Evolutionary conservation across 2,888 invertebrate species (phyloP).

Genomic region (Orthonychiurus folsomi): DNA sequence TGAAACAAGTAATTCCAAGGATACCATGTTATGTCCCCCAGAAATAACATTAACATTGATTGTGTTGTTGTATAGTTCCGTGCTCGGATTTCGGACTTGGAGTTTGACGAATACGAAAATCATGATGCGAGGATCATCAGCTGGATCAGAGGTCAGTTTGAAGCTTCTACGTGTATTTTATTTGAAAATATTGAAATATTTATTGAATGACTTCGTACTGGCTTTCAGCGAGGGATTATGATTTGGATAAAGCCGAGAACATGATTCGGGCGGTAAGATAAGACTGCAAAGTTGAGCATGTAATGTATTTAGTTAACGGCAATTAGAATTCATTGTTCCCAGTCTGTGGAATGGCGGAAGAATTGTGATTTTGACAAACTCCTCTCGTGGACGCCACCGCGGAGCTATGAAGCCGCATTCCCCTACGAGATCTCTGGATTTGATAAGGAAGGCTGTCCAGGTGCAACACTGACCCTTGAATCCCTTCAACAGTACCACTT

Average conservation of each 20-base stretch:
- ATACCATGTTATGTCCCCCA: too few species aligned
- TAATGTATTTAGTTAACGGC: not conserved
- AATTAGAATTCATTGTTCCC: not conserved
- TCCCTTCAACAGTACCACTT: too few species aligned
- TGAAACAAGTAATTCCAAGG: too few species aligned
- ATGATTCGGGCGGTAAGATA: conserved; percentile 9
- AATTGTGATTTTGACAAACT: conserved; percentile 25
- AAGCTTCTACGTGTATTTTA: not conserved
- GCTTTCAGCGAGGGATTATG: conserved; percentile 9
- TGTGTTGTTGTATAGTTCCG: too few species aligned
- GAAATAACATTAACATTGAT: too few species aligned
- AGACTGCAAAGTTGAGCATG: not conserved
- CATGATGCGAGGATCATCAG: not conserved
- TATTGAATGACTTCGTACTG: not conserved
- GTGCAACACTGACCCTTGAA: too few species aligned
- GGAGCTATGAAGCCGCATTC: conserved; percentile 21
- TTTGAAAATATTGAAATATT: not conserved
- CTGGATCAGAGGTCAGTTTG: conserved; percentile 3
- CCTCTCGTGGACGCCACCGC: conserved; percentile 26
- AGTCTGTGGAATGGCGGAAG: conserved; percentile 30
- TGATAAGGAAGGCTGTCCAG: conserved; percentile 32
- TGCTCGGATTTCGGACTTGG: not conserved
- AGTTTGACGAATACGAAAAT: not conserved
- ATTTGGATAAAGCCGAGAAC: conserved; percentile 10
- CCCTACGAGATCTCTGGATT: conserved; percentile 23